phyloP scores from a whole-genome alignment of 2,797 vertebrate species.

The Xyrichtys novacula region DNA sequence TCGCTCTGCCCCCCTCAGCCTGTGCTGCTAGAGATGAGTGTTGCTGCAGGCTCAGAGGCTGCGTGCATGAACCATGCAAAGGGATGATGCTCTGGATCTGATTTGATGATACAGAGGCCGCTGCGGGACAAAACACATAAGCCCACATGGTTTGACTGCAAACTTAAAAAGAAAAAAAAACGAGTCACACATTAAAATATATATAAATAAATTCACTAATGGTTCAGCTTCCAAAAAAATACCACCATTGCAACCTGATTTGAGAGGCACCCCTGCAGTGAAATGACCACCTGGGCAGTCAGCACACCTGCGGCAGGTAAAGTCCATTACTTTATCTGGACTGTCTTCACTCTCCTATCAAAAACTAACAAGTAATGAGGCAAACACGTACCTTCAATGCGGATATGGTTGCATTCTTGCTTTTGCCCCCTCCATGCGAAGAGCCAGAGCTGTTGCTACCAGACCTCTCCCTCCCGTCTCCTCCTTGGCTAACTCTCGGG shows the following conservation, averaged over 20 bases:
- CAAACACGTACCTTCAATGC: conserved; percentile 77
- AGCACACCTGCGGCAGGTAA: no score
- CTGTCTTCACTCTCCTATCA: background rate
- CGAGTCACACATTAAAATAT: no score
- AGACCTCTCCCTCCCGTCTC: conserved; percentile 86
- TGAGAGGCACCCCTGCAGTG: no score
- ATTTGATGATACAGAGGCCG: conserved; percentile 66
- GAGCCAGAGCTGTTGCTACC: conserved; percentile 89
- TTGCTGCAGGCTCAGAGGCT: conserved; percentile 68
- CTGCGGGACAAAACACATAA: conserved; percentile 61
- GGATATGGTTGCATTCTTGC: conserved; percentile 78
- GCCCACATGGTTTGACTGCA: conserved; percentile 45
- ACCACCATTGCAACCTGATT: no score
- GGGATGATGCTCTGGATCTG: conserved; percentile 52
- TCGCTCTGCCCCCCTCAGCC: conserved; percentile 60
- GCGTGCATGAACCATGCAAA: conserved; percentile 49
- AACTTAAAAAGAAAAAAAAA: conserved; percentile 23
- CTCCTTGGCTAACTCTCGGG: conserved; percentile 79
- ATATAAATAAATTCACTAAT: no score
- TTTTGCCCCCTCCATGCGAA: conserved; percentile 87
- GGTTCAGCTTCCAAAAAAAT: no score
- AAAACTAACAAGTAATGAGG: background rate
- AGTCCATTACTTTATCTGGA: no score
- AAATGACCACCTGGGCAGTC: no score
- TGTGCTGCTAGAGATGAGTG: conserved; percentile 67